phyloP scores from a whole-genome alignment of 30 jellyfish, hydroid and myxozoan species.

The Hydra vulgaris region DNA sequence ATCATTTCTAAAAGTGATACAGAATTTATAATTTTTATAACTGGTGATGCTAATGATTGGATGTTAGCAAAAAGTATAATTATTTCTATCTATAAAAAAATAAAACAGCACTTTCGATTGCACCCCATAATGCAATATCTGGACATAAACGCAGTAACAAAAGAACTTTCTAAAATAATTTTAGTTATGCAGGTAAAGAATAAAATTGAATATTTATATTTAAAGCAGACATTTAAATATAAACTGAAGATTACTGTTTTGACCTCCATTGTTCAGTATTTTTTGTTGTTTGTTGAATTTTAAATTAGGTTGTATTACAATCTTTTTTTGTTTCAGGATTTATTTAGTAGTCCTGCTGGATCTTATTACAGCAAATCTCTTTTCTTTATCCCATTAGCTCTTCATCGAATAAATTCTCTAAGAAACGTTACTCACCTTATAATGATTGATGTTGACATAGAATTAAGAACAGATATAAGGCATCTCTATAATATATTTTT shows the following conservation, averaged over 20 bases:
- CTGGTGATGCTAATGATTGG: conserved; percentile 34
- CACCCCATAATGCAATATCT: no score
- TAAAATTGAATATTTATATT: no score
- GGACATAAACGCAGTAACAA: neutral
- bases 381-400: conserved; percentile 52
- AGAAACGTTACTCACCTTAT: conserved; percentile 19
- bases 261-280: no score
- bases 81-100: conserved; percentile 4
- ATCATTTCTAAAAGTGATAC: conserved; percentile 27
- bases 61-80: conserved; percentile 36
- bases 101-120: no score
- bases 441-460: conserved; percentile 73
- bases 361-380: conserved; percentile 59
- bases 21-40: conserved; percentile 20
- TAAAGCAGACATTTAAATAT: no score
- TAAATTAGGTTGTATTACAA: no score
- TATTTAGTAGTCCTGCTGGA: conserved; percentile 43
- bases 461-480: conserved; percentile 43
- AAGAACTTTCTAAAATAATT: neutral
- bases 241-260: no score
- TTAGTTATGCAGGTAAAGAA: neutral
- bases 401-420: conserved; percentile 50
- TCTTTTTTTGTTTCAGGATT: conserved; percentile 31
- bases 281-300: no score
- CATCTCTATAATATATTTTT: conserved; percentile 39